Evolutionary conservation across 2,888 invertebrate genomes (phyloP).

Genomic region (Notocelia uddmanniana): DNA sequence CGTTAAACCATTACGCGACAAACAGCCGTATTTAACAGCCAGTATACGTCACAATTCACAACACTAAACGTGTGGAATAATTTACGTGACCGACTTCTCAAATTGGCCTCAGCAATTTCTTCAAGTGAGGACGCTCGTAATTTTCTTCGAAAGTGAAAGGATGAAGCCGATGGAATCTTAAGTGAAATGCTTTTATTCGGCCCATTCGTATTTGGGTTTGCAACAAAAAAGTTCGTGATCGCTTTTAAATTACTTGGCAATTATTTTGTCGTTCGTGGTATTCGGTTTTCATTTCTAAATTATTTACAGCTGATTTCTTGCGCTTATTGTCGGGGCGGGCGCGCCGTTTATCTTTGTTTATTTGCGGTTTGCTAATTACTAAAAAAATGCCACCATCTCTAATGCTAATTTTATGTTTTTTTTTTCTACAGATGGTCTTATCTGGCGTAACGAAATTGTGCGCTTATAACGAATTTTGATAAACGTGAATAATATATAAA

Average conservation of each 20-base stretch:
- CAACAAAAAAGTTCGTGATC: slow-evolving; percentile 56
- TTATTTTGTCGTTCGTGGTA: slow-evolving; percentile 51
- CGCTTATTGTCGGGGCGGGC: slow-evolving; percentile 25
- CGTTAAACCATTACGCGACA: slow-evolving; percentile 9
- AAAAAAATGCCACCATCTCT: slow-evolving; percentile 19
- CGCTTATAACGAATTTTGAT: not conserved
- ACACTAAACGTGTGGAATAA: slow-evolving; percentile 35
- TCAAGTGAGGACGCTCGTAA: slow-evolving; percentile 41
- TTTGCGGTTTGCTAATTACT: slow-evolving; percentile 32
- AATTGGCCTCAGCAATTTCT: slow-evolving; percentile 43
- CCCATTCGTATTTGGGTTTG: slow-evolving; percentile 53
- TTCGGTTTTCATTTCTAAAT: slow-evolving; percentile 39
- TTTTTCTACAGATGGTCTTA: not conserved
- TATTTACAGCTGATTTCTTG: slow-evolving; percentile 44
- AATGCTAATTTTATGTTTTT: slow-evolving; percentile 6
- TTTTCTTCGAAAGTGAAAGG: slow-evolving; percentile 68
- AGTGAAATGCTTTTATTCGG: slow-evolving; percentile 58
- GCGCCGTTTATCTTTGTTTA: slow-evolving; percentile 43
- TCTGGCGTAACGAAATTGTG: not conserved
- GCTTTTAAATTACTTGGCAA: slow-evolving; percentile 56
- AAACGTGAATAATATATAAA: too few relatives aligned
- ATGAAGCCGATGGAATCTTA: slow-evolving; percentile 57
- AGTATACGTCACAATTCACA: slow-evolving; percentile 20
- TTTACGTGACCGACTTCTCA: slow-evolving; percentile 42
- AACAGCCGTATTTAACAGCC: slow-evolving; percentile 18